Evolutionary conservation across 2,113 vertebrate genomes (phyloP).

Genomic region (chimpanzee (Pan troglodytes)): DNA sequence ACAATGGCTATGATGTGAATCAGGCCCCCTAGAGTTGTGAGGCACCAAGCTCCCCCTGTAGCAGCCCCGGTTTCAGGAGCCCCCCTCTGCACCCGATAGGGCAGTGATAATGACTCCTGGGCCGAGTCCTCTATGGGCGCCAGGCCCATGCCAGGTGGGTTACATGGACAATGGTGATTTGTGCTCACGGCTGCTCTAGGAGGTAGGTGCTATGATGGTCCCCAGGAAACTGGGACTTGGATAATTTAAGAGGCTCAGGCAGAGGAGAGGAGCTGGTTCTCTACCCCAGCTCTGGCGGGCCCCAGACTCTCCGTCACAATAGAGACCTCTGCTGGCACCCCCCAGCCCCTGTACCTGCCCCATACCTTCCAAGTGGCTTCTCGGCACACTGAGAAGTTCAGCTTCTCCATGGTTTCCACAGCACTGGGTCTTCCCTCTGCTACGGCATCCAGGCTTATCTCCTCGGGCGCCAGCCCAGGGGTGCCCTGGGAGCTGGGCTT

Average conservation of each 20-base stretch:
- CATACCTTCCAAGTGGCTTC: not conserved
- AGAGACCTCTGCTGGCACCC: no score
- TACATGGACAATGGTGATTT: not conserved
- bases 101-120: not conserved
- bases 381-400: not conserved
- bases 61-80: not conserved
- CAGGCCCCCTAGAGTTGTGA: not conserved
- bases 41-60: no score
- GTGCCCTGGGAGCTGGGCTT: not conserved
- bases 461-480: not conserved
- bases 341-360: no score
- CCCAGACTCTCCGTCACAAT: not conserved
- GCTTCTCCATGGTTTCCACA: not conserved
- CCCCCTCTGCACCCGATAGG: fast-evolving
- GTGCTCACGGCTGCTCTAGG: not conserved
- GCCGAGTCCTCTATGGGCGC: not conserved
- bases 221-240: not conserved
- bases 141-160: not conserved
- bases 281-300: not conserved
- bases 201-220: not conserved
- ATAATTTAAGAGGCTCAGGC: not conserved
- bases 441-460: no score
- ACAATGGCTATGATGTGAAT: no score
- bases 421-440: not conserved
- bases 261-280: not conserved